Evolutionary conservation across 2,888 invertebrate genomes (phyloP), one percentile per base, ranked within the genome.

Genomic region (Phyllotreta striolata): DNA sequence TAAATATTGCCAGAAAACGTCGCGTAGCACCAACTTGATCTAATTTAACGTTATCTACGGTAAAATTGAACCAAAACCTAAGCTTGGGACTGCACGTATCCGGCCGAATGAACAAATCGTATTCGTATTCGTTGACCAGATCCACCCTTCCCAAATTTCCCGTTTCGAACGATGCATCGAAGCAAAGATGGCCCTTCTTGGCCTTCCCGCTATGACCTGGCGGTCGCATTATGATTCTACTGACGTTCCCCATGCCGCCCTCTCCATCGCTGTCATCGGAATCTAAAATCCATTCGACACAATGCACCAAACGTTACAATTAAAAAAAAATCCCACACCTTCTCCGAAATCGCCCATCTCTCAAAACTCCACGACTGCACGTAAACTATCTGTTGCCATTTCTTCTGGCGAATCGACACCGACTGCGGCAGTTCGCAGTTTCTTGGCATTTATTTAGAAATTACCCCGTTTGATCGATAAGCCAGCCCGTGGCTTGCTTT

Each of bases 41-140:
- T 66, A 91, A 88, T 74, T 91, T 91, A 0, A 94, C 94, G 80
- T 98, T 98, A 80, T 97, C 97, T 40, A 98, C 97, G 0, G 96
- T 95, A 78, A 98, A 99, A 83, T 98, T 96, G 82, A 97, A 98
- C 98, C 98, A 98, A 73, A 98, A 91, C 54, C 98, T 85, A 68
- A 92, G 89, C 47, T 95, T 86, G 0, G 97, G 96, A 79, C 95
- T 93, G 81, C 97, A 96, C 0, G 97, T 98, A 81, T 99, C 98
- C 0, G 98, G 98, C 46, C 98, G 86, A 60, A 99, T 89, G 82
- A 92, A 98, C 55, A 99, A 85, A 83, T 99, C 98, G 81, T 98
- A 98, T 80, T 98, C 98, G 78, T 90, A 91, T 75, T 98, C 97
- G 5, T 92, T 93, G 73, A 98, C 87, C 72, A 96, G 89, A 78